Conservation (phyloP, 2,113 vertebrate genomes). For the Entosphenus tridentatus region DNA sequence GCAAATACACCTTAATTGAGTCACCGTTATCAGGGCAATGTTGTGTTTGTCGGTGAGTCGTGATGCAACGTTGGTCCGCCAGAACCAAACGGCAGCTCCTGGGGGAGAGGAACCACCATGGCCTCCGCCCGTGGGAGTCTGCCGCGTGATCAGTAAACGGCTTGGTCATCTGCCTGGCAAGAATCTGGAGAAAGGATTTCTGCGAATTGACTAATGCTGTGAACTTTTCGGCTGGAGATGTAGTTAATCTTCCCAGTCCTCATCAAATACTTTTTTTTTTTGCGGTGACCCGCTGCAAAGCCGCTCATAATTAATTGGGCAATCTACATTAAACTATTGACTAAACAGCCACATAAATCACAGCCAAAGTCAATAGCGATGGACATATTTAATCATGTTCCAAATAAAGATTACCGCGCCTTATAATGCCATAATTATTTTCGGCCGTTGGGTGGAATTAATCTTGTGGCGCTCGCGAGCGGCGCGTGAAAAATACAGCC, state of each 20-base stretch:
- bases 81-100: too few species aligned
- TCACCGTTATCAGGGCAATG: too few species aligned
- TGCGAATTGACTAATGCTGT: not conserved
- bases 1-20: too few species aligned
- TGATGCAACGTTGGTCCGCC: too few species aligned
- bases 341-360: constrained; percentile 99
- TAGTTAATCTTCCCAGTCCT: constrained; percentile 21
- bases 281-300: constrained; percentile 31
- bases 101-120: too few species aligned
- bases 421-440: constrained; percentile 80
- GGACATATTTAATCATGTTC: constrained; percentile 98
- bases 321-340: constrained; percentile 97
- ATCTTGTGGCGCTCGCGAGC: constrained; percentile 41
- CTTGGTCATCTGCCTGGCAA: constrained; percentile 24
- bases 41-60: too few species aligned
- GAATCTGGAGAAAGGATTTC: constrained; percentile 38
- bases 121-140: too few species aligned
- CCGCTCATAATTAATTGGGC: constrained; percentile 98
- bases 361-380: constrained; percentile 75
- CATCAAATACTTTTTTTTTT: constrained; percentile 44
- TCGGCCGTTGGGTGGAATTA: constrained; percentile 77
- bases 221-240: constrained; percentile 4
- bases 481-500: constrained; percentile 5
- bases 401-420: constrained; percentile 90
- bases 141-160: too few species aligned